phyloP scores from a whole-genome alignment of 2,113 vertebrate species.

The Spilogale gracilis region DNA sequence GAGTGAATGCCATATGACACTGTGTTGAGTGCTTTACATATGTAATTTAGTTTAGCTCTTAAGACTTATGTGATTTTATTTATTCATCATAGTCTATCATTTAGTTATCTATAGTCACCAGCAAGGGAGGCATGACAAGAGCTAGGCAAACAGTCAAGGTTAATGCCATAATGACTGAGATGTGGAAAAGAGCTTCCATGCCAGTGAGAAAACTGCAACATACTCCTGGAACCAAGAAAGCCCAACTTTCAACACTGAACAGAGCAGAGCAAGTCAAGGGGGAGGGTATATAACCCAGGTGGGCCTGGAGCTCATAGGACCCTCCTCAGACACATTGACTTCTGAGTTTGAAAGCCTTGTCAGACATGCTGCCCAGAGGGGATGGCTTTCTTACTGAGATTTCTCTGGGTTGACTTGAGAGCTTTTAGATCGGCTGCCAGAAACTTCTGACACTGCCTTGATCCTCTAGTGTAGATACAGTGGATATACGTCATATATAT shows the following conservation, averaged over 20 bases:
- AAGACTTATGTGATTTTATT: conserved; percentile 42
- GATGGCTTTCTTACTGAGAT: not conserved
- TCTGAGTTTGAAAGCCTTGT: conserved; percentile 17
- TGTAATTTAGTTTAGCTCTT: conserved; percentile 17
- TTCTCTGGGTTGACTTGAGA: not conserved
- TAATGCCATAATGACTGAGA: conserved; percentile 16
- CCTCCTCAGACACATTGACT: not conserved
- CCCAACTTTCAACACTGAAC: not conserved
- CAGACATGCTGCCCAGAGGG: not conserved
- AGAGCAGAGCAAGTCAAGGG: not conserved
- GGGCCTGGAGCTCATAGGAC: not conserved
- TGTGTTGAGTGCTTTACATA: conserved; percentile 7
- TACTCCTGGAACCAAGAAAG: not conserved
- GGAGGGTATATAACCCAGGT: not conserved
- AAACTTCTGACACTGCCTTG: conserved; percentile 19
- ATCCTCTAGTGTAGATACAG: not conserved
- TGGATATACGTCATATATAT: not conserved
- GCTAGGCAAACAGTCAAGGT: conserved; percentile 8
- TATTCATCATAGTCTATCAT: conserved; percentile 29
- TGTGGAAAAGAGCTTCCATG: not conserved
- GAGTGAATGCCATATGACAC: not conserved
- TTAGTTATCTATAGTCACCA: conserved; percentile 19
- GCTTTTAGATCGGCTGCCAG: not conserved
- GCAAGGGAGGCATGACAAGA: conserved; percentile 5
- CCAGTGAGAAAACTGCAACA: not conserved